Evolutionary conservation across 2,113 vertebrate species (phyloP).

Genomic region (Hydropotes inermis): DNA sequence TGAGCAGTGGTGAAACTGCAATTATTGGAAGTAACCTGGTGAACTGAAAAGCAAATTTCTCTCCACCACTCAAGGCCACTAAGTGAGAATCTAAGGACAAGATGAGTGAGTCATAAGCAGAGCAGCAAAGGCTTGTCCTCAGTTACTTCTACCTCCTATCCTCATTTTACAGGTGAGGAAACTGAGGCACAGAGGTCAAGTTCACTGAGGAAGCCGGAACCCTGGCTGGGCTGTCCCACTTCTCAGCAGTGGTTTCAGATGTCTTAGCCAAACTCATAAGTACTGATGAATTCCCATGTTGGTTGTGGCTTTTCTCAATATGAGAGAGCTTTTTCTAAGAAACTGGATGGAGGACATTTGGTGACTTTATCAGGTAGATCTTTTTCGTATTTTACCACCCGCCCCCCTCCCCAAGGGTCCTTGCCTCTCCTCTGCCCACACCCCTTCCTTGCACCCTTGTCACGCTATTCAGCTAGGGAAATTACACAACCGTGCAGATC

Average conservation of each 20-base stretch:
- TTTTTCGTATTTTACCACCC: background rate
- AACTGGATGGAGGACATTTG: background rate
- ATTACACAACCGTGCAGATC: background rate
- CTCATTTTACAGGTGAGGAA: background rate
- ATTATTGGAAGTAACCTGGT: background rate
- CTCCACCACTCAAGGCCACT: background rate
- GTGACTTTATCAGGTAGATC: background rate
- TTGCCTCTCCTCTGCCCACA: background rate
- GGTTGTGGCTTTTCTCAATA: background rate
- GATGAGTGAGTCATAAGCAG: background rate
- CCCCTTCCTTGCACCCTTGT: background rate
- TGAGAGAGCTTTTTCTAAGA: slow-evolving; percentile 32
- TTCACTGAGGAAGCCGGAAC: no score
- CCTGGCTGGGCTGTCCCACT: background rate
- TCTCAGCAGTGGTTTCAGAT: background rate
- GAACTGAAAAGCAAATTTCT: background rate
- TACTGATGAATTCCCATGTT: background rate
- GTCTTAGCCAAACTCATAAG: background rate
- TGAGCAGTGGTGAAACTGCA: background rate
- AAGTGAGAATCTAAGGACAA: background rate
- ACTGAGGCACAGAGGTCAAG: background rate
- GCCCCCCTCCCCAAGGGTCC: background rate
- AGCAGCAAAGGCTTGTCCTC: background rate
- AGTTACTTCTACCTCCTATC: background rate
- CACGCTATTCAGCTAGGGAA: background rate